Evolutionary conservation across 2,113 vertebrate species (phyloP).

Genomic region (Grammomys dolichurus): DNA sequence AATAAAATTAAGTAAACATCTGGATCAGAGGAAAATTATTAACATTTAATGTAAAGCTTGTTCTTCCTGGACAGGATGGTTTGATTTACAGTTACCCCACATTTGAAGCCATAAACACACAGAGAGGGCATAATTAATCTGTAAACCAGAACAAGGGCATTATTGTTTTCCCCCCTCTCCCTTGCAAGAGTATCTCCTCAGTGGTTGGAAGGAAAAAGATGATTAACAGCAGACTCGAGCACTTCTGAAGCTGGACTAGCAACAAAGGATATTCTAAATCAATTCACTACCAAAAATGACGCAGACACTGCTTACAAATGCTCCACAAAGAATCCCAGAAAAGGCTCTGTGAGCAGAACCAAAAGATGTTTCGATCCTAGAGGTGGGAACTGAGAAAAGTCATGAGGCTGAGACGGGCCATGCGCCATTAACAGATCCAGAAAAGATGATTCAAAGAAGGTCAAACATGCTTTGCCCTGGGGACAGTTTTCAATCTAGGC

Average conservation of each 20-base stretch:
- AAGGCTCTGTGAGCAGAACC: constrained; percentile 60
- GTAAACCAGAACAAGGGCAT: constrained; percentile 77
- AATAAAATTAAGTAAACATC: constrained; percentile 65
- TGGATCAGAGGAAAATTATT: constrained; percentile 70
- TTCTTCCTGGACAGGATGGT: constrained; percentile 10
- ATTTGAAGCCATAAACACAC: constrained; percentile 56
- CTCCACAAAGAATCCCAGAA: constrained; percentile 65
- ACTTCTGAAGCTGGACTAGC: constrained; percentile 79
- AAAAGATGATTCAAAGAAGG: background rate
- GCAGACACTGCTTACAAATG: constrained; percentile 74
- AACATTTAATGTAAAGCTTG: constrained; percentile 59
- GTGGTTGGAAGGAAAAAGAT: constrained; percentile 71
- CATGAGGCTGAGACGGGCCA: constrained; percentile 35
- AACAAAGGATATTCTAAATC: constrained; percentile 83
- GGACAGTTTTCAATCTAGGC: constrained; percentile 32
- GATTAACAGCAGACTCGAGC: constrained; percentile 74
- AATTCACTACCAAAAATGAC: constrained; percentile 76
- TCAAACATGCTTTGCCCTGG: background rate
- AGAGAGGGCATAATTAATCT: constrained; percentile 78
- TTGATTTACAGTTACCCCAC: constrained; percentile 49
- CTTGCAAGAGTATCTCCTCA: constrained; percentile 68
- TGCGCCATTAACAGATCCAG: constrained; percentile 42
- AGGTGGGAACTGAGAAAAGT: constrained; percentile 53
- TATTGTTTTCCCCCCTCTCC: constrained; percentile 64
- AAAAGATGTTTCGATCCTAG: constrained; percentile 62